These are phyloP conservation scores for Petrocephalus microphthalmus DNA, from an alignment of 2,113 vertebrate species.

Conservation along the genomic window DNA sequence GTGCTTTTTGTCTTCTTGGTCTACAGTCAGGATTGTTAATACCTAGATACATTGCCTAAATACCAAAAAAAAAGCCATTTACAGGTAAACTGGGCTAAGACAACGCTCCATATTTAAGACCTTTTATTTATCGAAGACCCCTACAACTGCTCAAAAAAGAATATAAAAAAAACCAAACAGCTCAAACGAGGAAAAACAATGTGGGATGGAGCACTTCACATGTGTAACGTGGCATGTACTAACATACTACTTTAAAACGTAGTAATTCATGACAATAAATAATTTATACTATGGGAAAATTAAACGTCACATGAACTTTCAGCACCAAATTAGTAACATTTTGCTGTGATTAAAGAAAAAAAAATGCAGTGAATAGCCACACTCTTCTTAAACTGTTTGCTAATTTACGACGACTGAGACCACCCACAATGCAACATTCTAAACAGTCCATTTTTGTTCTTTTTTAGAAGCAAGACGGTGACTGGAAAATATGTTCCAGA, in stretches of 20 bases:
- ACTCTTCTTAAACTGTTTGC: constrained; percentile 36
- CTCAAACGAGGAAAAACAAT: background rate
- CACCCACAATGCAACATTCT: constrained; percentile 37
- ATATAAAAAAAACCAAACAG: constrained; percentile 20
- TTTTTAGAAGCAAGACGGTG: constrained; percentile 30
- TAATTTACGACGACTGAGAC: constrained; percentile 41
- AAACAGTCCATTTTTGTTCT: constrained; percentile 40
- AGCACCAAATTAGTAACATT: background rate
- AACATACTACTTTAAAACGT: background rate
- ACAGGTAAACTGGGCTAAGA: background rate
- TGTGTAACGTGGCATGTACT: background rate
- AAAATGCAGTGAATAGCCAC: background rate
- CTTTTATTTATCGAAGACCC: constrained; percentile 10
- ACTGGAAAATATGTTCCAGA: constrained; percentile 39
- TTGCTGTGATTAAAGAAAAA: background rate
- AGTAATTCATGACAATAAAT: constrained; percentile 13
- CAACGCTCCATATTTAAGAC: background rate
- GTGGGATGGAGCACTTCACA: background rate
- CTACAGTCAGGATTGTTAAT: background rate
- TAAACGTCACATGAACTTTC: background rate
- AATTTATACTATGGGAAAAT: constrained; percentile 8
- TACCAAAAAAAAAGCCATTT: background rate
- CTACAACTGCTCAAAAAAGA: constrained; percentile 9
- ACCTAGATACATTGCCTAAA: background rate
- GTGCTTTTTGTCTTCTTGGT: background rate